phyloP scores from a whole-genome alignment of 2,888 invertebrate genomes.

The Strigamia maritima region DNA sequence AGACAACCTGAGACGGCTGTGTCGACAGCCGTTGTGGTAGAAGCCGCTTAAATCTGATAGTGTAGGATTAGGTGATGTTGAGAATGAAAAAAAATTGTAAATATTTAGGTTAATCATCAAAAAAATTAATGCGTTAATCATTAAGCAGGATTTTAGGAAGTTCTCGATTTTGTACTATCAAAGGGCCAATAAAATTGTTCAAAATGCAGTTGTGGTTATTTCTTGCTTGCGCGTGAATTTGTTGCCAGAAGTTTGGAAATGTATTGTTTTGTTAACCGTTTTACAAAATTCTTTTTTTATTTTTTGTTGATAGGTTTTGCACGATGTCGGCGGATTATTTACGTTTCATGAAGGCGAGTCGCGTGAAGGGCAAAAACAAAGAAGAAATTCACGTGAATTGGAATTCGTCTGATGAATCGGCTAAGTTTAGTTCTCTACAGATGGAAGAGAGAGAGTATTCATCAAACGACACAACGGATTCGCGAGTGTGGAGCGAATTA shows the following conservation, averaged over 20 bases:
- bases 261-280: background rate
- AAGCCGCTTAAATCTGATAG: background rate
- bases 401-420: background rate
- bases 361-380: background rate
- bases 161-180: background rate
- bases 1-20: background rate
- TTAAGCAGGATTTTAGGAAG: background rate
- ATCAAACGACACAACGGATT: background rate
- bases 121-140: background rate
- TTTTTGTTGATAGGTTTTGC: background rate
- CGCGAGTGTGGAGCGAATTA: background rate
- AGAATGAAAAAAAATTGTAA: constrained; percentile 12
- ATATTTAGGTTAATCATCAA: background rate
- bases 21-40: background rate
- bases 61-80: background rate
- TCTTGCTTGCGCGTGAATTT: background rate
- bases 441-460: background rate
- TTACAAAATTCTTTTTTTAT: background rate
- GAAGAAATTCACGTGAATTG: background rate
- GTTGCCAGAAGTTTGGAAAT: background rate
- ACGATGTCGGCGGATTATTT: background rate
- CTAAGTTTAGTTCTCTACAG: background rate
- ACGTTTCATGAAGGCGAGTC: background rate
- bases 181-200: background rate
- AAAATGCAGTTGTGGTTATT: background rate